phyloP scores from a whole-genome alignment of 1,140 invertebrate species.

The Brachionus manjavacas region DNA sequence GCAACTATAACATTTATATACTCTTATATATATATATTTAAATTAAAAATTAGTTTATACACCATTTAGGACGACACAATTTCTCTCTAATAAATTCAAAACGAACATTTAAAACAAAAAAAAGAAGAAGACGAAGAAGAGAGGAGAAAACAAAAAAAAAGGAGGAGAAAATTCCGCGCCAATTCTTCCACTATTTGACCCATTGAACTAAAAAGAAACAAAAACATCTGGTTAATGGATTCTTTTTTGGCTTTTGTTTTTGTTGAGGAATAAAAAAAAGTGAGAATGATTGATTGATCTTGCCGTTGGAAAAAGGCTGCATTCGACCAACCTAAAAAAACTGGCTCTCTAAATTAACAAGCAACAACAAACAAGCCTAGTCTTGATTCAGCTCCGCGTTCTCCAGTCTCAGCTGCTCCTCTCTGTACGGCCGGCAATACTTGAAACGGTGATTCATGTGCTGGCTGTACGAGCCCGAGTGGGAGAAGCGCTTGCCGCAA shows the following conservation, averaged over 20 bases:
- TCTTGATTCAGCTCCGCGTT: neutral
- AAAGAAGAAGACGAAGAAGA: too few species aligned
- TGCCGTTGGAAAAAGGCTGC: too few species aligned
- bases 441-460: slow-evolving; percentile 96
- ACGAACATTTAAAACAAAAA: neutral
- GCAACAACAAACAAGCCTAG: too few species aligned
- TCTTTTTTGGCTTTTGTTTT: neutral
- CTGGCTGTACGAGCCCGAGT: slow-evolving; percentile 95
- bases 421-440: slow-evolving; percentile 52
- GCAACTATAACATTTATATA: neutral
- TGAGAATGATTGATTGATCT: too few species aligned
- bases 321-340: too few species aligned
- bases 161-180: too few species aligned
- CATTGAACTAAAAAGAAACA: neutral
- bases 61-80: neutral
- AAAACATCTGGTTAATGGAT: slow-evolving; percentile 14
- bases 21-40: neutral
- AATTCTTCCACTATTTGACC: neutral
- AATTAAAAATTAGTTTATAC: neutral
- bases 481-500: slow-evolving; percentile 96
- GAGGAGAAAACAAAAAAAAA: too few species aligned
- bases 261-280: too few species aligned
- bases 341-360: too few species aligned
- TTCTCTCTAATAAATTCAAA: neutral
- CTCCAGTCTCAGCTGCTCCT: slow-evolving; percentile 1